Base-by-base conservation (phyloP, 2,888 invertebrate genomes). In the Helicoverpa assulta region DNA sequence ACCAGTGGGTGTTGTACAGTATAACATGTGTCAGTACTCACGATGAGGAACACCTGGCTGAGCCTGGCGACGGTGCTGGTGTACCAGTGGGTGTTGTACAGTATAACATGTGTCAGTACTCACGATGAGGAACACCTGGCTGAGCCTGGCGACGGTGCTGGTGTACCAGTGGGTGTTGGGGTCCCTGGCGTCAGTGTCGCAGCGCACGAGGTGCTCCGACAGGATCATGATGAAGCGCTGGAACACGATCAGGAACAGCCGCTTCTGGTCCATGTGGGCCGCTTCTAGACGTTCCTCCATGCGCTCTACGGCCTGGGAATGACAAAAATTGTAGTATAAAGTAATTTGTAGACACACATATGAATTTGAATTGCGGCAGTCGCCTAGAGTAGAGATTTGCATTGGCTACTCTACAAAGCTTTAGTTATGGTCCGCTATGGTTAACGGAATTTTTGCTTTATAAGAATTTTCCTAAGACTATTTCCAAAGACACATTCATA, bases 141-240 rank as follows among this genome's bases (percentile, higher is more conserved):
- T 98, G 75, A 99, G 96, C 75, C 99, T 96, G 66, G 99, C 99
- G 81, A 99, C 97, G 6, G 99, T 99, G 98, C 99, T 99, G 86
- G 97, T 97, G 96, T 99, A 99, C 99, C 99, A 99, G 91, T 98
- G 97, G 4, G 99, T 99, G 93, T 98, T 98, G 88, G 98, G 98
- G 94, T 99, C 99, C 76, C 97, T 97, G 16, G 98, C 98, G 95
- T 99, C 99, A 0, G 98, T 98, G 93, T 99, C 99, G 90, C 98
- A 98, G 70, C 98, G 96, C 64, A 98, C 98, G 85, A 99, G 96
- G 96, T 99, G 99, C 92, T 99, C 99, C 0, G 99, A 99, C 80
- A 99, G 96, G 85, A 99, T 98, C 98, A 99, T 99, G 82, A 99
- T 99, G 95, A 99, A 99, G 72, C 99, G 97, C 96, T 99, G 99